Evolutionary conservation across 2,888 invertebrate genomes (phyloP), one percentile per base, ranked within the genome.

Genomic region (Limenitis camilla): DNA sequence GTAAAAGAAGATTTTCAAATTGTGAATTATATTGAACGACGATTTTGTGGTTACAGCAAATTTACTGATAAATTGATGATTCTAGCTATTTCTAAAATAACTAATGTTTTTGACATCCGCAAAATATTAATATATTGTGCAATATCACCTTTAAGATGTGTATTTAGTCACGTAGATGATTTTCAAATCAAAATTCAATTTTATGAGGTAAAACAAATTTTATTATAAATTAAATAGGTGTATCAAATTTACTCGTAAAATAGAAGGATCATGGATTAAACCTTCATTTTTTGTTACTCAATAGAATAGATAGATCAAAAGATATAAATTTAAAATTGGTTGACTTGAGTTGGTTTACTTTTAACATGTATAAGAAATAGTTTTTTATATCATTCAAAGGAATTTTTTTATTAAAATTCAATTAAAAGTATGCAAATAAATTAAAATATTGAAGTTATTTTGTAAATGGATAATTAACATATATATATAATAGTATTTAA

Each of bases 111-210:
- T n/a, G n/a, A n/a, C n/a, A n/a, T n/a, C n/a, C 28, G 30, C 32
- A 4, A 27, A 19, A 19, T 19, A 19, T 19, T 19, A 43, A 64
- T 61, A 49, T 51, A 53, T 67, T 62, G 64, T 65, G 68, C 63
- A 72, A 70, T 58, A 62, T 44, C 49, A 54, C 42, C 33, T 56
- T n/a, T 36, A 36, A 10, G 10, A 52, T 53, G 53, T 55, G 59
- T 41, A 47, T 61, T 54, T 40, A 58, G 62, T 66, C 66, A 68
- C 61, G 65, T 64, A 65, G 49, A 40, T 53, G 42, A 40, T 59
- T 50, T 61, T 43, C 50, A 52, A 51, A 53, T 54, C 40, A 28
- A 47, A 52, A 30, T 41, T 42, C 28, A 31, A 43, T 46, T 5
- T 41, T 47, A 52, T 45, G 36, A 29, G 30, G 44, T 46, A 45